Evolutionary conservation across 2,113 vertebrate genomes (phyloP), one percentile per base, ranked within the genome.

Genomic region (Polypterus senegalus): DNA sequence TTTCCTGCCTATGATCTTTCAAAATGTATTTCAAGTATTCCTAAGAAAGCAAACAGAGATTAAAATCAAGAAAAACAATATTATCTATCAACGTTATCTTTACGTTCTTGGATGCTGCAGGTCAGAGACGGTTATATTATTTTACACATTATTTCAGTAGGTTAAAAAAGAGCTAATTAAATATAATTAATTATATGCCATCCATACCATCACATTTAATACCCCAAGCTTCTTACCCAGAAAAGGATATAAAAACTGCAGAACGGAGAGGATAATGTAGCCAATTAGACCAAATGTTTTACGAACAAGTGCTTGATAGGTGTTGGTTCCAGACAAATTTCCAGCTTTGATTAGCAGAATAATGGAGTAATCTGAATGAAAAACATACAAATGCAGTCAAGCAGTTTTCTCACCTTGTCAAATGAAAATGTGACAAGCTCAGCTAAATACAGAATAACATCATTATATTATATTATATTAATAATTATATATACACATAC

Each of bases 241-340:
- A 70, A 98, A 98, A 62, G 96, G 94, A 76, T 97, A 98, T 49
- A 96, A 79, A 74, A 98, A 98, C 62, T 98, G 96, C 51, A 98
- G 84, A 62, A 55, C 64, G 61, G 94, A 97, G 59, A 98, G 77
- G 67, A 94, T 74, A 52, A 93, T 46, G 71, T 92, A 95, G 62
- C 94, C 96, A 54, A 80, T 74, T 63, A 89, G 80, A 61, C 96
- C 94, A 2, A 95, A 97, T 0, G 92, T 83, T 80, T 81, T 89
- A 63, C 71, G 85, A 58, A 98, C 92, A 71, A 98, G 80, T 4
- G 91, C 85, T 73, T 97, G 96, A 75, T 98, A 98, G 64, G 81
- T 93, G 68, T 80, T 83, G 7, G 92, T 86, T 65, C 80, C 83
- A 54, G 93, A 93, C 6, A 98, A 75, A 59, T 83, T 80, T 4